phyloP scores from a whole-genome alignment of 2,797 vertebrate genomes.

The Graptemys geographica region DNA sequence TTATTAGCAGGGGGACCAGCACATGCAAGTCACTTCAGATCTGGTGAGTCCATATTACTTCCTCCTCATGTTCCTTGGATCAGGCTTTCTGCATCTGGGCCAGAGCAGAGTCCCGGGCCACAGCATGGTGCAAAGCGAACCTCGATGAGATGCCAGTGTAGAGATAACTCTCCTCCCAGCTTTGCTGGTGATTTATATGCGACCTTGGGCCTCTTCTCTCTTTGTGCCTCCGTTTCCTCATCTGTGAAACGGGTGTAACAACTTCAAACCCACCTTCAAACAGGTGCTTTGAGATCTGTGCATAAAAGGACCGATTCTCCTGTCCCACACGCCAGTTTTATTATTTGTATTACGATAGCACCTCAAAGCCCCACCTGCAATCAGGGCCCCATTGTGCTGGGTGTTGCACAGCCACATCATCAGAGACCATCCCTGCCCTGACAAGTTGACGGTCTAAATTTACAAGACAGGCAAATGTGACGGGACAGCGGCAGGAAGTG shows the following conservation, averaged over 20 bases:
- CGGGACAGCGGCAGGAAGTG: not conserved
- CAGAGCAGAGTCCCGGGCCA: not conserved
- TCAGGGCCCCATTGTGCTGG: not conserved
- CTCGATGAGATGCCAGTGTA: not conserved
- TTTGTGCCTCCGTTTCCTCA: not conserved
- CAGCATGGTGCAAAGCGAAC: not conserved
- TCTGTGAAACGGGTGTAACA: not conserved
- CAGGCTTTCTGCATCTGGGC: not conserved
- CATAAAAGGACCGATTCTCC: not conserved
- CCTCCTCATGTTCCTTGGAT: not conserved
- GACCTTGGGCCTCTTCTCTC: not conserved
- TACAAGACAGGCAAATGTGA: not conserved
- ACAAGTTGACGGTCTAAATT: not conserved
- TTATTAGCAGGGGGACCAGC: not conserved
- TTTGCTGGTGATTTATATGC: not conserved
- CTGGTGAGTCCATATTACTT: not conserved
- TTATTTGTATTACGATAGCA: not conserved
- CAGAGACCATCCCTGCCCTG: not conserved
- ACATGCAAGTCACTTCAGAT: not conserved
- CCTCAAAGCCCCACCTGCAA: not conserved
- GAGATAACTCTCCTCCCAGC: not conserved
- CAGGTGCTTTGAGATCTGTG: not conserved
- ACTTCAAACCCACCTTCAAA: not conserved
- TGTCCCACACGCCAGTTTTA: not conserved
- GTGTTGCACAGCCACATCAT: not conserved